Percentiles rank a stretch among this genome's conserved stretches.
phyloP scores from a whole-genome alignment of 2,888 invertebrate species.

The Mythimna pallens region DNA sequence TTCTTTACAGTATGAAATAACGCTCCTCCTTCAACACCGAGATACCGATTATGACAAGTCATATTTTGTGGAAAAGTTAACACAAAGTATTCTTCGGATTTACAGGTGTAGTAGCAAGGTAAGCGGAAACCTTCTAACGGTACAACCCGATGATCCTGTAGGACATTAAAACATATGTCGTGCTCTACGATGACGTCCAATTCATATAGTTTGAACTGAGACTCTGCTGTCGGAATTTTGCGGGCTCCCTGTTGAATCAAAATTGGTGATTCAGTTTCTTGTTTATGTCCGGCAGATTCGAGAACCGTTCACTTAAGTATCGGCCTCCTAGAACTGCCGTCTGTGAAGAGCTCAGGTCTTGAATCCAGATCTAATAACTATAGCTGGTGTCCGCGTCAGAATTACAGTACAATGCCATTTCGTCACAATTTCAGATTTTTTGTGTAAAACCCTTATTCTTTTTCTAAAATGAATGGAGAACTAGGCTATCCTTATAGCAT shows the following conservation, averaged over 20 bases:
- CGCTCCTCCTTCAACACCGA: slow-evolving; percentile 78
- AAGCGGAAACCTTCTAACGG: slow-evolving; percentile 65
- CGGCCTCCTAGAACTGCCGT: not conserved
- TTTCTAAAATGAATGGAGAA: no score
- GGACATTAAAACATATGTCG: not conserved
- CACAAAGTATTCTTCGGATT: slow-evolving; percentile 56
- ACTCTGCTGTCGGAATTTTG: not conserved
- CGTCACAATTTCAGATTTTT: no score
- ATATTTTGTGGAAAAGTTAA: not conserved
- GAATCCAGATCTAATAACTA: not conserved
- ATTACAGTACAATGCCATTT: no score
- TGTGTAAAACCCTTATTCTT: no score
- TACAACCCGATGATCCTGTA: not conserved
- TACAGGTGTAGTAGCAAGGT: slow-evolving; percentile 81
- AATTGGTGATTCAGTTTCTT: not conserved
- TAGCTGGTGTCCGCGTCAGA: not conserved
- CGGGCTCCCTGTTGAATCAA: not conserved
- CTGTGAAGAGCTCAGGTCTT: not conserved
- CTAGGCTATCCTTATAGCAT: no score
- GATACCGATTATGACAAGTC: slow-evolving; percentile 56
- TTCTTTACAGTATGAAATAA: slow-evolving; percentile 67
- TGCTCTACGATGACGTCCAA: not conserved
- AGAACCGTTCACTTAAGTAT: not conserved
- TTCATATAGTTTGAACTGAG: not conserved
- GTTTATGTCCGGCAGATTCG: not conserved